Percentiles rank a stretch among this genome's conserved stretches.
phyloP scores from a whole-genome alignment of 2,888 invertebrate genomes.

The Conomelus anceps region DNA sequence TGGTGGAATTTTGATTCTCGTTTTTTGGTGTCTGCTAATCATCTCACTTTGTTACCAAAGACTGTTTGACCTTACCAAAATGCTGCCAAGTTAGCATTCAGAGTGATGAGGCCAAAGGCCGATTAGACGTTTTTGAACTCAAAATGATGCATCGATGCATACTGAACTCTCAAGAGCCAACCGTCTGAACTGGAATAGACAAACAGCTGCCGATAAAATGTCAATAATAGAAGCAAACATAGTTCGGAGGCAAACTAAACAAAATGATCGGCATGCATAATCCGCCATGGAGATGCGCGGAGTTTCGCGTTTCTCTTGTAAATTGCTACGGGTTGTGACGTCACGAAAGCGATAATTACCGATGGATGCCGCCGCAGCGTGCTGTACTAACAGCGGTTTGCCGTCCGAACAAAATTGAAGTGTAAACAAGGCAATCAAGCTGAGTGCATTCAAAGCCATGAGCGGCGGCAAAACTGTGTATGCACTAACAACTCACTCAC shows the following conservation, averaged over 20 bases:
- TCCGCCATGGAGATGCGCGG: neutral
- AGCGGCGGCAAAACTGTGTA: too few species aligned
- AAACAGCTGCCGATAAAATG: neutral
- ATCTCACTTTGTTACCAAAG: too few species aligned
- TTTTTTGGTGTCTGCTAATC: too few species aligned
- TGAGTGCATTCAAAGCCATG: neutral
- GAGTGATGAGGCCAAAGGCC: too few species aligned
- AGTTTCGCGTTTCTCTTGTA: too few species aligned
- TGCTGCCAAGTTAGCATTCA: too few species aligned
- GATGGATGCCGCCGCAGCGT: neutral
- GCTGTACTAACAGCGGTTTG: neutral
- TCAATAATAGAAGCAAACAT: neutral
- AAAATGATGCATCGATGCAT: too few species aligned
- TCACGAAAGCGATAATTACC: neutral
- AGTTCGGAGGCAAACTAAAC: neutral
- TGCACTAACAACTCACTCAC: neutral
- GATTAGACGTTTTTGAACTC: too few species aligned
- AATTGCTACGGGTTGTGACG: neutral
- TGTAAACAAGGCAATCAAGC: neutral
- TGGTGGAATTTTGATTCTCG: too few species aligned
- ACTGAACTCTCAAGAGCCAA: neutral
- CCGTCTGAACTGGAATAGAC: neutral
- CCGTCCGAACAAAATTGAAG: neutral
- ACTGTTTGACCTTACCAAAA: too few species aligned
- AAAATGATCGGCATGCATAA: neutral